phyloP scores from a whole-genome alignment of 2,797 vertebrate genomes.

The Gastrophryne carolinensis region DNA sequence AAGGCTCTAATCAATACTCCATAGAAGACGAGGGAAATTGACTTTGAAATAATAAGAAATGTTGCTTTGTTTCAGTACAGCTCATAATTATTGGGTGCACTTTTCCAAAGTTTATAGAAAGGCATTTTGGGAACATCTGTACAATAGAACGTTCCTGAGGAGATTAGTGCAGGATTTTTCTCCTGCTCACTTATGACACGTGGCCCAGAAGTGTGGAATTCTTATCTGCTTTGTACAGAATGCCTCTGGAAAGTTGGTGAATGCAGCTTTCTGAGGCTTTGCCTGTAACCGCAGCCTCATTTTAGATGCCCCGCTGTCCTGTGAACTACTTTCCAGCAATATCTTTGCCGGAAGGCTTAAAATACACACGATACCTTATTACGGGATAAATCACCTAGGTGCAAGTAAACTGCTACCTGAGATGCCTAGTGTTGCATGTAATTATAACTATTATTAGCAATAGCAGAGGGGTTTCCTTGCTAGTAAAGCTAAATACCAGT shows the following conservation, averaged over 20 bases:
- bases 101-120: background rate
- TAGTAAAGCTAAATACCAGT: background rate
- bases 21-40: background rate
- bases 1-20: background rate
- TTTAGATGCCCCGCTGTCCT: conserved; percentile 14
- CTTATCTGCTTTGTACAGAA: conserved; percentile 54
- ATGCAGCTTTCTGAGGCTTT: background rate
- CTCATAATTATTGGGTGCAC: background rate
- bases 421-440: background rate
- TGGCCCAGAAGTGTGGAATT: conserved; percentile 54
- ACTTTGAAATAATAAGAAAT: background rate
- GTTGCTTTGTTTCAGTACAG: background rate
- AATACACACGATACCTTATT: background rate
- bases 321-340: conserved; percentile 3
- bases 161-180: conserved; percentile 53
- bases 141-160: conserved; percentile 57
- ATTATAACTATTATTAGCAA: background rate
- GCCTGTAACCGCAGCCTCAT: conserved; percentile 8
- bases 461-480: background rate
- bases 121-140: background rate
- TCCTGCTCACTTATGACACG: conserved; percentile 53
- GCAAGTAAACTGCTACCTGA: background rate
- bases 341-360: background rate
- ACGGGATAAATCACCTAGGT: background rate
- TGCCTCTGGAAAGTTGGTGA: conserved; percentile 51